Evolutionary conservation across 2,888 invertebrate genomes (phyloP), one percentile per base, ranked within the genome.

Genomic region (Leucophenga maculata): DNA sequence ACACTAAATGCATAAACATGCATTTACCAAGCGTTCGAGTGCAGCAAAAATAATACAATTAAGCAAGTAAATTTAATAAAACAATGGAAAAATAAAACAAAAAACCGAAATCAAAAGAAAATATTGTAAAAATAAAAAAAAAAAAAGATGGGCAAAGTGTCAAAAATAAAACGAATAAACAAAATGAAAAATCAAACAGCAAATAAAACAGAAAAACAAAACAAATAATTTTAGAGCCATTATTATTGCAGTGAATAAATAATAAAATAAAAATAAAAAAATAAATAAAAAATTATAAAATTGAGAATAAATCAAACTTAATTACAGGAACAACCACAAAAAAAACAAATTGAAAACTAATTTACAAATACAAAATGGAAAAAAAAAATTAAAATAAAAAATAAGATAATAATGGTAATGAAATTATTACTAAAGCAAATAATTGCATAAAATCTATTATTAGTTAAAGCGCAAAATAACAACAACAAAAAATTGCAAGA

Each of bases 231-330:
- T 31, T 60, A 55, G 57, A 31, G 16, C 66, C 68, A 71, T 32
- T 62, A 65, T 68, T 69, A 68, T 39, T 67, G 64, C 54, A 69
- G 68, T 60, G 64, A 64, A 67, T 4, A 48, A 67, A 69, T 66
- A 68, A 72, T 70, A 66, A 32, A 3, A 68, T 69, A 26, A 66
- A 76, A 72, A 64, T 72, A 77, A 76, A 74, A 76, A 75, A 65
- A n/a, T n/a, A n/a, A n/a, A n/a, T n/a, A n/a, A n/a, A n/a, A n/a
- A n/a, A n/a, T n/a, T n/a, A n/a, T n/a, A n/a, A n/a, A n/a, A 74
- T 74, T 77, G 74, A 79, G 78, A 81, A 83, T 81, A 84, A 83
- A 82, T 83, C 80, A 77, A 83, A 83, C 75, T 74, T 74, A 82
- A 82, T 75, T 83, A 82, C 81, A 83, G 80, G 80, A 79, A 82